Percentiles rank a stretch among this genome's conserved stretches.
Evolutionary conservation across 2,888 invertebrate genomes (phyloP).

Genomic region (Pristionchus japonicus): DNA sequence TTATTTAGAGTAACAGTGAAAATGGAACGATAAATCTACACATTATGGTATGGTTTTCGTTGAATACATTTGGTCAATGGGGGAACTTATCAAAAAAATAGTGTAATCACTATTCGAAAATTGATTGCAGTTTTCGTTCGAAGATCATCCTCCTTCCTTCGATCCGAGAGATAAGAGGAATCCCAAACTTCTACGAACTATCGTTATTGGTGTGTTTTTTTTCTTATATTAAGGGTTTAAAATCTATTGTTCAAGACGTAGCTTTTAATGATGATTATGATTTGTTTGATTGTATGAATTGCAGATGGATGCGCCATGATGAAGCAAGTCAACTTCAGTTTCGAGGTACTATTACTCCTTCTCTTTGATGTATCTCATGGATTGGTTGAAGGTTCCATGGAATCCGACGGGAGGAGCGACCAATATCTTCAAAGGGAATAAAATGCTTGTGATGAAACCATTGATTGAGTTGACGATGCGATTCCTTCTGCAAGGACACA

Average conservation of each 20-base stretch:
- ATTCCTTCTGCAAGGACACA: constrained; percentile 43
- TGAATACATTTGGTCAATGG: no score
- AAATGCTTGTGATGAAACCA: constrained; percentile 18
- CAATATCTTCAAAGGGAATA: not conserved
- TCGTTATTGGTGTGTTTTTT: not conserved
- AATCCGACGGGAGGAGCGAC: not conserved
- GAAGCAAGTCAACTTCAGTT: constrained; percentile 18
- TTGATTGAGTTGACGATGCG: not conserved
- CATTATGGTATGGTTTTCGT: no score
- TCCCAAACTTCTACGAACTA: not conserved
- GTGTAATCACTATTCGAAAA: no score
- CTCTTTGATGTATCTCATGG: not conserved
- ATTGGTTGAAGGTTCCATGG: not conserved
- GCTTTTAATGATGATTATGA: not conserved
- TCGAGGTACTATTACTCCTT: not conserved
- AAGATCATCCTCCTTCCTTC: constrained; percentile 2
- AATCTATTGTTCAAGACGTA: not conserved
- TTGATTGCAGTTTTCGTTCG: constrained; percentile 15
- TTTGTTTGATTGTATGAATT: not conserved
- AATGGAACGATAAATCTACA: no score
- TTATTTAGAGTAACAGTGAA: no score
- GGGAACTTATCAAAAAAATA: no score
- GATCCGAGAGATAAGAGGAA: not conserved
- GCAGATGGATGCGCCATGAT: constrained; percentile 36
- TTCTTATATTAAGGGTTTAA: not conserved